Evolutionary conservation across 2,113 vertebrate genomes (phyloP).

Genomic region (Aptenodytes patagonicus): DNA sequence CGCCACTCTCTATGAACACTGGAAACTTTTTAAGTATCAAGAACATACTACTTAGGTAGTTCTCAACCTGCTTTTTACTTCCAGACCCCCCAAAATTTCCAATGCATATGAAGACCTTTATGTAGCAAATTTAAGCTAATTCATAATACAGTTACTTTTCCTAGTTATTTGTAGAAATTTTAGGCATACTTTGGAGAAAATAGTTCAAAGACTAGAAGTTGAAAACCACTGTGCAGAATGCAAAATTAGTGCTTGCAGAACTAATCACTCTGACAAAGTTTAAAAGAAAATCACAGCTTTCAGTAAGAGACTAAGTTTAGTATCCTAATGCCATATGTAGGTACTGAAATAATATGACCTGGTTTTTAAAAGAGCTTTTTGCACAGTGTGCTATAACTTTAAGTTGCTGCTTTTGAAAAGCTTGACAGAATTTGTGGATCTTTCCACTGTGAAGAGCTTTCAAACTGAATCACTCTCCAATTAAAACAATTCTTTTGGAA

Average conservation of each 20-base stretch:
- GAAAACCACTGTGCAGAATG: neutral
- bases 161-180: neutral
- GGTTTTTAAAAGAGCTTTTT: neutral
- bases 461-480: neutral
- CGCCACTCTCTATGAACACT: neutral
- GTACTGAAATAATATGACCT: neutral
- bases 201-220: neutral
- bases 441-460: neutral
- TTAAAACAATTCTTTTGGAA: neutral
- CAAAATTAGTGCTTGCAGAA: neutral
- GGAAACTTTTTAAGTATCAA: neutral
- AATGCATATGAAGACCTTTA: neutral
- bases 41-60: neutral
- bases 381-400: neutral
- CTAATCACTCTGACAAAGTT: neutral
- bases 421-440: neutral
- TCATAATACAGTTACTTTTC: neutral
- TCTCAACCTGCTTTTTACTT: neutral
- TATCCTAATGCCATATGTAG: neutral
- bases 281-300: neutral
- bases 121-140: neutral
- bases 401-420: neutral
- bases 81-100: neutral
- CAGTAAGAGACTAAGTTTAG: neutral
- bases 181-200: neutral